Evolutionary conservation across 2,113 vertebrate species (phyloP).

Genomic region (Brienomyrus longianalis): DNA sequence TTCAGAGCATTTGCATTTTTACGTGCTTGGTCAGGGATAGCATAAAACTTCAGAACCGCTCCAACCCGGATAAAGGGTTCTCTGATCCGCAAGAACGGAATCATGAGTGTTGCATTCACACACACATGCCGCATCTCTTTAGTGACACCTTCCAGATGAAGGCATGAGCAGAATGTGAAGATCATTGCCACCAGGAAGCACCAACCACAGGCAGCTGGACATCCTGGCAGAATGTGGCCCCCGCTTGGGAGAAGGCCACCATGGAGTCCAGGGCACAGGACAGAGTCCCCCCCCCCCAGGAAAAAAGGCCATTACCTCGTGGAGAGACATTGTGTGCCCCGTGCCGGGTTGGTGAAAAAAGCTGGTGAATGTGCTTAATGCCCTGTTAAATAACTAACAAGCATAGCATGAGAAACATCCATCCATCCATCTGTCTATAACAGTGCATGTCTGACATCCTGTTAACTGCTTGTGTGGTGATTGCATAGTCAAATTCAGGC

Average conservation of each 20-base stretch:
- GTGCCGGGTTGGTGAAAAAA: no score
- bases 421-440: no score
- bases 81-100: not conserved
- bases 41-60: not conserved
- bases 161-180: not conserved
- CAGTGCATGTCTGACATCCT: no score
- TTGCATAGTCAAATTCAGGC: no score
- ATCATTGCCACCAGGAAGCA: no score
- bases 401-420: no score
- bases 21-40: not conserved
- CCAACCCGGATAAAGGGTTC: not conserved
- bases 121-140: not conserved
- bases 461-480: no score
- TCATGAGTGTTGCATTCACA: not conserved
- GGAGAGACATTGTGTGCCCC: no score
- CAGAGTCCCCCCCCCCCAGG: not conserved
- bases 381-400: no score
- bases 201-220: no score
- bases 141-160: not conserved
- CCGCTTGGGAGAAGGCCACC: conserved; percentile 34
- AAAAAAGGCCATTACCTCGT: not conserved
- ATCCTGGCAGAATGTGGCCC: no score
- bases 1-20: not conserved
- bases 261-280: conserved; percentile 45
- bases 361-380: no score